Percentiles rank a stretch among this genome's conserved stretches.
Evolutionary conservation across 2,113 vertebrate genomes (phyloP).

Genomic region (Bufo gargarizans): DNA sequence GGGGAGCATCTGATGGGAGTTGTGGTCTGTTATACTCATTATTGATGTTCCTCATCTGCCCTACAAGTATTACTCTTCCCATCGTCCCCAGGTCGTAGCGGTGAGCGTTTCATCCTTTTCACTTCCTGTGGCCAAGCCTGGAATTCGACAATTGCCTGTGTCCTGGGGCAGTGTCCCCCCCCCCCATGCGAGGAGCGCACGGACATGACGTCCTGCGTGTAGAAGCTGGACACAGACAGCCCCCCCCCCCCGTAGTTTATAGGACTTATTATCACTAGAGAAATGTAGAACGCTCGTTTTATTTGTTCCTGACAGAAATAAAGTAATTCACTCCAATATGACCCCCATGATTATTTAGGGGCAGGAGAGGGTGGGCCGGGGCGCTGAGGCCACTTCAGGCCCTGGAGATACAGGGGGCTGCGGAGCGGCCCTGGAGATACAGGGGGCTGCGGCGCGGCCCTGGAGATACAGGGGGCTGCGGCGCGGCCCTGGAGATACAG

Average conservation of each 20-base stretch:
- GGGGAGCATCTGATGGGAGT: neutral
- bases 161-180: neutral
- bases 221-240: neutral
- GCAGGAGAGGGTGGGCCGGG: too few species aligned
- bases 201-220: neutral
- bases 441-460: too few species aligned
- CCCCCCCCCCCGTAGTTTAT: neutral
- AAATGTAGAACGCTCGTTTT: neutral
- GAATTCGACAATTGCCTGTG: too few species aligned
- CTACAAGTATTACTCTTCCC: neutral
- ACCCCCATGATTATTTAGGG: neutral
- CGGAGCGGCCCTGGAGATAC: too few species aligned
- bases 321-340: neutral
- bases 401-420: too few species aligned
- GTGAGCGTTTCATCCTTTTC: neutral
- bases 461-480: too few species aligned
- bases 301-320: slow-evolving; percentile 2
- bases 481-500: too few species aligned
- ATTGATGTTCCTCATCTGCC: too few species aligned
- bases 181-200: neutral
- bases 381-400: too few species aligned
- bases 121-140: too few species aligned
- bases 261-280: neutral
- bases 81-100: neutral
- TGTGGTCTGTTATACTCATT: neutral